Conservation (phyloP, 2,888 invertebrate species). For the Hypercompe scribonia region DNA sequence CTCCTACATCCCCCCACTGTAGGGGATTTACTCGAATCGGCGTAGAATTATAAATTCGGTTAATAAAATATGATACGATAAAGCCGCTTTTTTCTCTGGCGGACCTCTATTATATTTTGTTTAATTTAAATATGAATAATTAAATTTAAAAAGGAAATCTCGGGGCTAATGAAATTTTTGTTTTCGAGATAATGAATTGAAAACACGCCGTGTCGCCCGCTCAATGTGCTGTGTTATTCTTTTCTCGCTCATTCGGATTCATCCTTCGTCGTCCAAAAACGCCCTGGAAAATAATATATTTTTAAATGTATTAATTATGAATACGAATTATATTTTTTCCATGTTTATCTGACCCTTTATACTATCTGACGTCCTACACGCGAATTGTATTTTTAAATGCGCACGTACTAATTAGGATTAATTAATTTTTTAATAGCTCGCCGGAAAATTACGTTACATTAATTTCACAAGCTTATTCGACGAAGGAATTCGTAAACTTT, state of each 20-base stretch:
- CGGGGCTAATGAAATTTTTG: constrained; percentile 86
- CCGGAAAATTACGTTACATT: constrained; percentile 34
- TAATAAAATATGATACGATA: constrained; percentile 87
- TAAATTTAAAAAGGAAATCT: constrained; percentile 86
- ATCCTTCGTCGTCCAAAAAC: constrained; percentile 73
- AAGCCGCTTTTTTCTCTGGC: constrained; percentile 77
- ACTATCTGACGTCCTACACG: constrained; percentile 63
- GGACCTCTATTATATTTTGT: constrained; percentile 86
- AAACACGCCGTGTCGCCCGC: constrained; percentile 80
- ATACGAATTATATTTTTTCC: constrained; percentile 72
- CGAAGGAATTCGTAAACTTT: constrained; percentile 31
- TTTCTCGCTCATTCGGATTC: constrained; percentile 83
- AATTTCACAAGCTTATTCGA: constrained; percentile 31
- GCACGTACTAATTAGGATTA: constrained; percentile 62
- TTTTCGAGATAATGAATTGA: constrained; percentile 87
- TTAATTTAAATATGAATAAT: constrained; percentile 87
- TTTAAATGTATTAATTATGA: constrained; percentile 82
- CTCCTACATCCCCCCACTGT: constrained; percentile 47
- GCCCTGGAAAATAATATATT: constrained; percentile 62
- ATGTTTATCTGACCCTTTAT: constrained; percentile 73
- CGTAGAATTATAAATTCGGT: constrained; percentile 86
- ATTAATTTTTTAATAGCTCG: constrained; percentile 52
- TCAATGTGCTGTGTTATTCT: constrained; percentile 77
- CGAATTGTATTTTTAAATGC: constrained; percentile 62
- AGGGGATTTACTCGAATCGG: constrained; percentile 81